Evolutionary conservation across 2,113 vertebrate genomes (phyloP), one percentile per base, ranked within the genome.

Genomic region (Oreochromis aureus): DNA sequence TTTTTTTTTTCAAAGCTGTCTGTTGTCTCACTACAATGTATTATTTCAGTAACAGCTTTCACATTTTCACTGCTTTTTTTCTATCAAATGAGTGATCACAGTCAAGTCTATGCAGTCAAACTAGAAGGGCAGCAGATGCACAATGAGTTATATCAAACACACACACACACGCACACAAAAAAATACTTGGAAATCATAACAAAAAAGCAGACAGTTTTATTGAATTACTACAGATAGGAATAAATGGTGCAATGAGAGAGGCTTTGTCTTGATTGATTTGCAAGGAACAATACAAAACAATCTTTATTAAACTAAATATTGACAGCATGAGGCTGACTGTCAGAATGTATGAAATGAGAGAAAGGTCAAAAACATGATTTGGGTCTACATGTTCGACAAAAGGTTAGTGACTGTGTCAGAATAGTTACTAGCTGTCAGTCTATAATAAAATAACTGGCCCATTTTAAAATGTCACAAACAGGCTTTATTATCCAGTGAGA

Each of bases 281-380:
- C 73, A 89, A 88, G 83, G 39, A 87, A 54, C 82, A 71, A 90
- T 66, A 61, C 30, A 81, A 53, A 92, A 87, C 32, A 80, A 82
- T 90, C 69, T 36, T 44, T 83, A 88, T 92, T 69, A 86, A 82
- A 87, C 69, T 32, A 59, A 80, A 86, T 92, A 93, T 92, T 94
- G 92, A 91, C 81, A 87, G 41, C 41, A 6, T 9, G 19, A 88
- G 78, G 32, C 87, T 5, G 30, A 81, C 85, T 94, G 93, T 92
- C 85, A 90, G 86, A 85, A 79, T 85, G 78, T 87, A 36, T 89
- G 88, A 88, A 85, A 82, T 51, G 83, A 91, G 32, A 9, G 85
- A 91, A 95, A 93, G 92, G 92, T 95, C 91, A 92, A 83, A 92
- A 84, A 81, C 91, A 93, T 91, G 91, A 93, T 91, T 91, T 91